Evolutionary conservation across 2,888 invertebrate genomes (phyloP).

Genomic region (Orchesella flavescens): DNA sequence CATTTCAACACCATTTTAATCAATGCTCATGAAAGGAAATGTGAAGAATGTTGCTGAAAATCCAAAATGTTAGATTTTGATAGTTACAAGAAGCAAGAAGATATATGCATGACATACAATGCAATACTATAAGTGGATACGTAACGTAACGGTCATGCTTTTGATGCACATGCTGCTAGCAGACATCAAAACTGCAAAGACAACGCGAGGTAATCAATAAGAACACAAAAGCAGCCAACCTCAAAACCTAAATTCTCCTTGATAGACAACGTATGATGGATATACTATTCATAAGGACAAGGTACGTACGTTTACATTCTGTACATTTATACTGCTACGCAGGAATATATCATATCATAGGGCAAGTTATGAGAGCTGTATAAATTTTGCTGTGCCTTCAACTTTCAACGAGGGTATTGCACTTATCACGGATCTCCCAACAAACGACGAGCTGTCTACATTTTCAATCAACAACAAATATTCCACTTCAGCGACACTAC

Average conservation of each 20-base stretch:
- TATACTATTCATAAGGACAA: too few species aligned
- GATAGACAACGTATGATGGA: not conserved
- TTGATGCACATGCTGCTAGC: not conserved
- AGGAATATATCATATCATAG: too few species aligned
- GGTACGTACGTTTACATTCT: too few species aligned
- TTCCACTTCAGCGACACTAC: too few species aligned
- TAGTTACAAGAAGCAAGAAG: not conserved
- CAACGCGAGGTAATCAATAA: slow-evolving; percentile 10
- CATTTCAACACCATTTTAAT: not conserved
- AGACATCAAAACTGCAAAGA: not conserved
- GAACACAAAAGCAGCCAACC: slow-evolving; percentile 8
- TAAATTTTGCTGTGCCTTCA: too few species aligned
- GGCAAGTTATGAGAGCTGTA: too few species aligned
- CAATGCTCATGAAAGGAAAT: slow-evolving; percentile 10
- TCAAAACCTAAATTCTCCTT: slow-evolving; percentile 42
- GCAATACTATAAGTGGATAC: not conserved
- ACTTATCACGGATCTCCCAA: slow-evolving; percentile 11
- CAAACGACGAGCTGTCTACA: too few species aligned
- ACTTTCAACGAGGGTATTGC: slow-evolving; percentile 3
- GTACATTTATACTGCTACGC: too few species aligned
- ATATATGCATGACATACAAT: not conserved
- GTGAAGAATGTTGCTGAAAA: not conserved
- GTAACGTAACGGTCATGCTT: not conserved
- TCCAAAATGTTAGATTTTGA: not conserved
- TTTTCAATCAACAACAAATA: too few species aligned